A percentile compares a stretch with the other conserved stretches of the same genome.
phyloP scores from a whole-genome alignment of 2,888 invertebrate genomes.

The Cylindroiulus punctatus region DNA sequence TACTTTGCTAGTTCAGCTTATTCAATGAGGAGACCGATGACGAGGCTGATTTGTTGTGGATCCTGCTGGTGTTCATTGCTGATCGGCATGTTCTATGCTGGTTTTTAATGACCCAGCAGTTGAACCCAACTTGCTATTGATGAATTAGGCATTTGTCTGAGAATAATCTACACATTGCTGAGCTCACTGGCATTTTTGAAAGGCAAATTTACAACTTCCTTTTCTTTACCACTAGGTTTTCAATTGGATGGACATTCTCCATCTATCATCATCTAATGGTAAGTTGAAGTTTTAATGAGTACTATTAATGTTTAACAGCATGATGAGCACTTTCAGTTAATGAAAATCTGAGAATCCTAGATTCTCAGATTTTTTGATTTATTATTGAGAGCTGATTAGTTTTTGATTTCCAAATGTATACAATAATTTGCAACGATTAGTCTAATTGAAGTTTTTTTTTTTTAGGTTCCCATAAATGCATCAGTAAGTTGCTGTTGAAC shows the following conservation, averaged over 20 bases:
- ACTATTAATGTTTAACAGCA: background rate
- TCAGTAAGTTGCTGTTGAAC: background rate
- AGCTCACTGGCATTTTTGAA: background rate
- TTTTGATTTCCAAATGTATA: background rate
- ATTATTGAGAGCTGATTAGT: background rate
- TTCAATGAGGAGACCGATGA: constrained; percentile 10
- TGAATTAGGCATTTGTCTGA: constrained; percentile 18
- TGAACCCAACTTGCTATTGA: background rate
- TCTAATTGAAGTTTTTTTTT: background rate
- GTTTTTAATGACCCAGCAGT: background rate
- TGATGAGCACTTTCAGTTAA: background rate
- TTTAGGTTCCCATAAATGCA: background rate
- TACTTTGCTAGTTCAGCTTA: no score
- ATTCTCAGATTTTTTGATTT: background rate
- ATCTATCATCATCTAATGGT: background rate
- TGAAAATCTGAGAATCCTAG: background rate
- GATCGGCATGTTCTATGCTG: background rate
- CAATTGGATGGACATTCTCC: background rate
- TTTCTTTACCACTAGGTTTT: background rate
- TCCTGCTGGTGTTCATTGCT: background rate
- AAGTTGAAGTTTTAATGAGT: background rate
- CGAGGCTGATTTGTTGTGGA: background rate
- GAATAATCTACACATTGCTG: background rate
- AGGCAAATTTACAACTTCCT: background rate
- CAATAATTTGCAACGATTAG: background rate